These are phyloP conservation scores for Platichthys flesus DNA, from an alignment of 2,113 vertebrate genomes.

Conservation along the genomic window DNA sequence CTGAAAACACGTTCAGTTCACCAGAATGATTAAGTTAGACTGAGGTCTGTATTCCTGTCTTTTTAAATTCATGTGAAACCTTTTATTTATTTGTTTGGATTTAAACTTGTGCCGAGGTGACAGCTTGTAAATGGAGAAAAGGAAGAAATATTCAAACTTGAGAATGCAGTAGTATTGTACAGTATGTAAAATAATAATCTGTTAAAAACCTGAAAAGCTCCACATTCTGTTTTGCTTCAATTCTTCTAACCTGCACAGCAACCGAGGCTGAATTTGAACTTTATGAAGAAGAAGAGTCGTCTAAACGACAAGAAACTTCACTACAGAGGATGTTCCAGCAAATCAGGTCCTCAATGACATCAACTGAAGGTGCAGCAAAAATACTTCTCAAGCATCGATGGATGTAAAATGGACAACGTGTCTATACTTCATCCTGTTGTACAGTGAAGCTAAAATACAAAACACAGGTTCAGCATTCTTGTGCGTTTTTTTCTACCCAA, in stretches of 20 bases:
- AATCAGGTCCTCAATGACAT: neutral
- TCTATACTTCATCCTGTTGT: no score
- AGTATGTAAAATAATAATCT: neutral
- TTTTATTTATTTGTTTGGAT: conserved; percentile 1
- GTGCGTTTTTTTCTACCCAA: no score
- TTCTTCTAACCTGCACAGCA: neutral
- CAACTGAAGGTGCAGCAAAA: neutral
- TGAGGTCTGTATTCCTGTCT: neutral
- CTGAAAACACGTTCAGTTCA: neutral
- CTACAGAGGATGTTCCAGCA: no score
- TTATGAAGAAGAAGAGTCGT: no score
- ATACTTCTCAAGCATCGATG: neutral
- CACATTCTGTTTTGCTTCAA: no score
- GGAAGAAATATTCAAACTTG: neutral
- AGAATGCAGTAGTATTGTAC: neutral
- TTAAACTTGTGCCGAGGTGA: conserved; percentile 6
- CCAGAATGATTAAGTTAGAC: conserved; percentile 16
- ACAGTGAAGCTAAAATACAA: no score
- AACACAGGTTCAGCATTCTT: no score
- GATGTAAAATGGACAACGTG: no score
- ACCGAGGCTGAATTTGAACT: neutral
- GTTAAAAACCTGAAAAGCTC: neutral
- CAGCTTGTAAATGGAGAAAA: neutral
- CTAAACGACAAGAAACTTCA: neutral
- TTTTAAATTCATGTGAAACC: neutral